Base-by-base conservation (phyloP, 1,140 invertebrate genomes). In the Meloidogyne hapla region DNA sequence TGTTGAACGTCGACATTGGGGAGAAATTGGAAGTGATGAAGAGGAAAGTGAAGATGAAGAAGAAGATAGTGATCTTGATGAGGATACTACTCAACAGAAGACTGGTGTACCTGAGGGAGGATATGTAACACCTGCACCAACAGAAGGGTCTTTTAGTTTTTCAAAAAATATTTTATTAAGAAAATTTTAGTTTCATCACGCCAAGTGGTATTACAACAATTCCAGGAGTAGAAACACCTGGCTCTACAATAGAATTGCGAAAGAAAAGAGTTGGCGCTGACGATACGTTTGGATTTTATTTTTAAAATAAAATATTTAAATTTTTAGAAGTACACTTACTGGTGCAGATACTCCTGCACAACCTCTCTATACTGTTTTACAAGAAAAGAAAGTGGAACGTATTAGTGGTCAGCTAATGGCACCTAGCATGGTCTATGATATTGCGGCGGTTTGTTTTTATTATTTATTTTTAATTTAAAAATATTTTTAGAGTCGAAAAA, bases 171-270 rank as follows among this genome's bases (percentile, higher is more conserved):
- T 73, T 25, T 1, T 21, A 21, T 75, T 33, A 33, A 6, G 9
- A 33, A 33, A 33, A 33, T 75, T 68, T 42, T 48, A 75, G 74
- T 40, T 78, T 98, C 48, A 92, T 94, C 1, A 99, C 96, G 26
- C 96, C 96, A 0, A 94, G 94, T 81, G 96, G 96, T 38, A 92
- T 98, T 72, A 92, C 94, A 38, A 96, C 94, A 63, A 92, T 98
- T 70, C 94, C 95, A 23, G 96, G 96, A 69, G 90, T 98, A 83
- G 96, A 99, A 89, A 99, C 96, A 0, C 96, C 96, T 0, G 96
- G 98, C 85, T 74, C 71, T 21, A 94, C 94, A 68, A 98, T 99
- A 87, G 96, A 99, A 88, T 89, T 99, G 48, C 90, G 96, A 69
- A 99, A 99, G 89, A 93, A 94, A 88, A 94, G 96, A 84, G 94